phyloP scores from a whole-genome alignment of 2,113 vertebrate genomes.

The Chloroceryle aenea region DNA sequence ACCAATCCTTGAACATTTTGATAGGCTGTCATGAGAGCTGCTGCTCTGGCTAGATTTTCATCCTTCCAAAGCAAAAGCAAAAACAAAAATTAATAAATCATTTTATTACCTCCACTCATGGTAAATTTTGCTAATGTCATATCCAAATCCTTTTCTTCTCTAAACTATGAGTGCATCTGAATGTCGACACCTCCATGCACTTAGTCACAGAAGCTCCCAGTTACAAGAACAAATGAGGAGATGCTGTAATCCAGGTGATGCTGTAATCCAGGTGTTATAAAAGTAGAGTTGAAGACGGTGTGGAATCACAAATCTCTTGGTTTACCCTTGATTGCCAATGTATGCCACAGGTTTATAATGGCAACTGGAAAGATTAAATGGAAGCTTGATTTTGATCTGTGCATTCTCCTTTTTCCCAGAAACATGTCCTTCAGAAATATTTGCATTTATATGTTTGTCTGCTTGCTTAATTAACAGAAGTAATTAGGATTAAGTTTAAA shows the following conservation, averaged over 20 bases:
- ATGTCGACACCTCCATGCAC: not conserved
- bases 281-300: not conserved
- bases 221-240: not conserved
- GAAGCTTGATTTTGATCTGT: not conserved
- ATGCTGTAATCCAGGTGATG: not conserved
- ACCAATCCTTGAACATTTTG: not conserved
- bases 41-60: not conserved
- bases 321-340: not conserved
- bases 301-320: not conserved
- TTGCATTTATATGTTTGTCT: not conserved
- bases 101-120: slow-evolving; percentile 47
- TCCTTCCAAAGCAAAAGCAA: not conserved
- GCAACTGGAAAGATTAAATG: not conserved
- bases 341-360: not conserved
- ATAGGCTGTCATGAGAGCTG: not conserved
- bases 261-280: not conserved
- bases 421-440: slow-evolving; percentile 27
- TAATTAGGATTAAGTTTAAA: slow-evolving; percentile 20
- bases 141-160: slow-evolving; percentile 8
- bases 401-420: not conserved
- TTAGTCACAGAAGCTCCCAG: not conserved
- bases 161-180: not conserved
- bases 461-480: not conserved
- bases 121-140: slow-evolving; percentile 11
- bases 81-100: not conserved